Evolutionary conservation across 2,113 vertebrate genomes (phyloP).

Genomic region (Reinhardtius hippoglossoides): DNA sequence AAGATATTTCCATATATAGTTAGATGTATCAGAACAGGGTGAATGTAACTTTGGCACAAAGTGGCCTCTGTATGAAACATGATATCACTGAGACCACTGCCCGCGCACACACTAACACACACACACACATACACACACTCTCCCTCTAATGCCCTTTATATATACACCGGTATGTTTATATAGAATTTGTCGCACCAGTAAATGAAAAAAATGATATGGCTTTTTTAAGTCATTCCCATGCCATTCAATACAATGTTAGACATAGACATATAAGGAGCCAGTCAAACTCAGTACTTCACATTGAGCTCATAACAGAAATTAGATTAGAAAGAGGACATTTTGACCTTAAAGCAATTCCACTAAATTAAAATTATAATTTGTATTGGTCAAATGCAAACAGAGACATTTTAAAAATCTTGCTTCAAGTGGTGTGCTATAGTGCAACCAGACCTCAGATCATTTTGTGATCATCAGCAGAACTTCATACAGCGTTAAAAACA

Average conservation of each 20-base stretch:
- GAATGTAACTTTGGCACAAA: constrained; percentile 35
- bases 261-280: constrained; percentile 22
- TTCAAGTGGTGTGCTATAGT: neutral
- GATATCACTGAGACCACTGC: constrained; percentile 13
- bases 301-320: constrained; percentile 14
- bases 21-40: neutral
- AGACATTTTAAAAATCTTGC: neutral
- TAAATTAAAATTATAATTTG: neutral
- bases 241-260: constrained; percentile 18
- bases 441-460: neutral
- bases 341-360: neutral
- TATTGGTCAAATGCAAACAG: neutral
- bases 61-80: constrained; percentile 39
- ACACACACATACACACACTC: neutral
- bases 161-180: neutral
- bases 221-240: constrained; percentile 10
- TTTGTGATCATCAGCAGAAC: neutral
- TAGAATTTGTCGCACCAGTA: constrained; percentile 34
- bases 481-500: neutral
- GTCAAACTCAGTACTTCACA: neutral
- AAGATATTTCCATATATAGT: constrained; percentile 28
- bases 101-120: neutral
- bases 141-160: neutral
- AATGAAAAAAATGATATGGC: constrained; percentile 7
- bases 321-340: neutral